phyloP scores from a whole-genome alignment of 2,113 vertebrate species.

The Chaetodon auriga region DNA sequence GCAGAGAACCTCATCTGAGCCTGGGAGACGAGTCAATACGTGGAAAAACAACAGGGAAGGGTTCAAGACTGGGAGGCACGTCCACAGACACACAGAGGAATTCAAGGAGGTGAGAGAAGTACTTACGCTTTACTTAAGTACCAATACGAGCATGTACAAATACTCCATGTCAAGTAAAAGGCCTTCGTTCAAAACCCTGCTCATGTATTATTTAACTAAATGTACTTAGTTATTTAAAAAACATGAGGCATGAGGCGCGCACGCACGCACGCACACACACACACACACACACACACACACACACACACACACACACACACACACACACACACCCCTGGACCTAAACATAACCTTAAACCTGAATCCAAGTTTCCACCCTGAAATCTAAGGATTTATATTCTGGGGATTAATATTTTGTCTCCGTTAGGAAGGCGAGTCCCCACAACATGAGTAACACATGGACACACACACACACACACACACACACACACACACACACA shows the following conservation, averaged over 20 bases:
- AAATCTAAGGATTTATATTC: too few species aligned
- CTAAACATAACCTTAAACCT: too few species aligned
- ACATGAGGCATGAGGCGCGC: too few species aligned
- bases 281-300: too few species aligned
- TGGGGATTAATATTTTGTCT: too few species aligned
- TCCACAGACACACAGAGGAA: neutral
- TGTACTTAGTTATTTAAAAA: neutral
- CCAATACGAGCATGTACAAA: neutral
- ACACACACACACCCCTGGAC: too few species aligned
- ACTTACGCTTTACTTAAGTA: neutral
- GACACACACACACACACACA: neutral
- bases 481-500: conserved; percentile 10
- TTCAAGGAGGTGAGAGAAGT: neutral
- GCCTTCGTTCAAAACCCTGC: neutral
- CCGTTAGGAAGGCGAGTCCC: too few species aligned
- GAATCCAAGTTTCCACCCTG: too few species aligned
- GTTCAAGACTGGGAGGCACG: too few species aligned
- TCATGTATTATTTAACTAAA: neutral
- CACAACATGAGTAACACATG: neutral
- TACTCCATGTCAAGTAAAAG: neutral
- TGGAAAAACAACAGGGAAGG: neutral
- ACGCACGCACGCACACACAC: too few species aligned
- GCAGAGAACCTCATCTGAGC: neutral
- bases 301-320: too few species aligned
- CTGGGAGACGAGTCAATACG: conserved; percentile 19